Percentiles rank a stretch among this genome's conserved stretches.
Evolutionary conservation across 2,113 vertebrate species (phyloP).

Genomic region (Cavia porcellus): DNA sequence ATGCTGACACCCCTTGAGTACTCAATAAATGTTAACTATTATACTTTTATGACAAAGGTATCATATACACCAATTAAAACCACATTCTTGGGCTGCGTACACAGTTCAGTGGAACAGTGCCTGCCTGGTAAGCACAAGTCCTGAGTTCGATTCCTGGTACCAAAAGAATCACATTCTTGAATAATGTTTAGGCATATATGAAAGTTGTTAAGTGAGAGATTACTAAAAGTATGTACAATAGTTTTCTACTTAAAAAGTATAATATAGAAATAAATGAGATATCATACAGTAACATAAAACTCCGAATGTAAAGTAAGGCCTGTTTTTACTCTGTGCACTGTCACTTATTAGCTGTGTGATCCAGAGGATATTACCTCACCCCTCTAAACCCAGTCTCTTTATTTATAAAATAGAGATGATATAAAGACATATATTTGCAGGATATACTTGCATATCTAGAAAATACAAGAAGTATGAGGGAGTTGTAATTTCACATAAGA

Average conservation of each 20-base stretch:
- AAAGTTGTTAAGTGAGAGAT: slow-evolving; percentile 47
- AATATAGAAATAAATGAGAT: background rate
- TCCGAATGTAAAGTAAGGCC: background rate
- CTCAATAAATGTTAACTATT: slow-evolving; percentile 9
- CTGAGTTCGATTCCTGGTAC: no score
- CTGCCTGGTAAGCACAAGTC: no score
- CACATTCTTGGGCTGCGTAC: background rate
- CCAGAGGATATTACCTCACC: background rate
- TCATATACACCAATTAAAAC: background rate
- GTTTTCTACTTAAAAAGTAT: background rate
- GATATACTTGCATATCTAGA: background rate
- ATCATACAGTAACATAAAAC: background rate
- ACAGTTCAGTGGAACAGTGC: no score
- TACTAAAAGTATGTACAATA: background rate
- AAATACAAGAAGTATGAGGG: slow-evolving; percentile 14
- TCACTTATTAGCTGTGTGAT: slow-evolving; percentile 51
- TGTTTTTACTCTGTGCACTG: background rate
- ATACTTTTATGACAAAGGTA: background rate
- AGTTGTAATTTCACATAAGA: slow-evolving; percentile 44
- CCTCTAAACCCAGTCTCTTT: slow-evolving; percentile 8
- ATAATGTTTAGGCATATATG: slow-evolving; percentile 16
- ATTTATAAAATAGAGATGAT: slow-evolving; percentile 17
- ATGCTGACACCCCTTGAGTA: background rate
- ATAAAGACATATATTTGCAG: background rate
- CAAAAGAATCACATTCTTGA: background rate